Percentiles rank a stretch among this genome's conserved stretches.
phyloP scores from a whole-genome alignment of 2,888 invertebrate genomes.

The Polymixis lichenea region DNA sequence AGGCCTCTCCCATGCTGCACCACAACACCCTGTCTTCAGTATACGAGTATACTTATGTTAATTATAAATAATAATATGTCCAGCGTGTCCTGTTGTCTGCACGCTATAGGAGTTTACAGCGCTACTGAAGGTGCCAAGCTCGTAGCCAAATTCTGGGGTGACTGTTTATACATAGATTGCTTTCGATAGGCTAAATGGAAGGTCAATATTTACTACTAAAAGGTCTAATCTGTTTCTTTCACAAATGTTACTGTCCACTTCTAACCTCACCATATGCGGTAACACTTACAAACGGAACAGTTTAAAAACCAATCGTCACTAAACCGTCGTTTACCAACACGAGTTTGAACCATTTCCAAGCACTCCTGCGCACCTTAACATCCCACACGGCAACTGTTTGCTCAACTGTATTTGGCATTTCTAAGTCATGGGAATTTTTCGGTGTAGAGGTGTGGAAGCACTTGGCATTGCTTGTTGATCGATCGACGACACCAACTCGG shows the following conservation, averaged over 20 bases:
- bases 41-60: too few species aligned
- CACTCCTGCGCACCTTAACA: slow-evolving; percentile 45
- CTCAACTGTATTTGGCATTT: slow-evolving; percentile 65
- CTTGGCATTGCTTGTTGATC: slow-evolving; percentile 27
- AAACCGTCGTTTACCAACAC: slow-evolving; percentile 33
- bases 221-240: slow-evolving; percentile 11
- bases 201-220: slow-evolving; percentile 12
- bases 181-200: too few species aligned
- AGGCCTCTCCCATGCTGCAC: too few species aligned
- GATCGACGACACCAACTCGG: slow-evolving; percentile 12
- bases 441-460: slow-evolving; percentile 23
- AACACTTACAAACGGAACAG: slow-evolving; percentile 32
- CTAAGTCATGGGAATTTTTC: slow-evolving; percentile 55
- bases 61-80: too few species aligned
- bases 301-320: slow-evolving; percentile 45
- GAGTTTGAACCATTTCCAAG: slow-evolving; percentile 50
- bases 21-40: too few species aligned
- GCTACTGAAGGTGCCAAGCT: too few species aligned
- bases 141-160: too few species aligned
- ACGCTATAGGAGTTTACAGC: too few species aligned
- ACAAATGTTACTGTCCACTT: slow-evolving; percentile 8
- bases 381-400: slow-evolving; percentile 59
- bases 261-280: not conserved
- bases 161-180: too few species aligned
- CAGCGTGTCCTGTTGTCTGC: too few species aligned